Percentiles rank a stretch among this genome's conserved stretches.
These are phyloP conservation scores for Passerina amoena DNA, from an alignment of 2,113 vertebrate species.

Conservation along the genomic window DNA sequence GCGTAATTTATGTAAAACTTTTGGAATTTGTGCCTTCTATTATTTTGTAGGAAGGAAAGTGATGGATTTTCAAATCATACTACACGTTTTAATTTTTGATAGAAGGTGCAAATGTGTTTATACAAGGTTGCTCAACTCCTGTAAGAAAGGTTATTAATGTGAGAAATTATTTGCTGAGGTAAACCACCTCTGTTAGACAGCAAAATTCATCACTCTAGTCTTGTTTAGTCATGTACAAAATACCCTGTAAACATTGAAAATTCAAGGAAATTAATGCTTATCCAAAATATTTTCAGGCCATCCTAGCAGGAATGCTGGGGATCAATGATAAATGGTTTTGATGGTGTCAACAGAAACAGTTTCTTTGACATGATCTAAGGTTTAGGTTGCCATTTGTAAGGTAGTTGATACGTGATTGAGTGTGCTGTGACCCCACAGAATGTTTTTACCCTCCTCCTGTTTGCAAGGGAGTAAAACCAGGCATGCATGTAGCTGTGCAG, in stretches of 20 bases:
- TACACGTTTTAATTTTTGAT: conserved; percentile 69
- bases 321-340: background rate
- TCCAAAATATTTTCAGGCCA: conserved; percentile 16
- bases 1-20: background rate
- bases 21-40: conserved; percentile 35
- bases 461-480: background rate
- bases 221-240: conserved; percentile 55
- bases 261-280: conserved; percentile 25
- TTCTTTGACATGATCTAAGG: background rate
- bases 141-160: conserved; percentile 62
- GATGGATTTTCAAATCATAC: conserved; percentile 54
- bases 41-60: conserved; percentile 19
- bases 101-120: conserved; percentile 54
- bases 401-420: fast-evolving
- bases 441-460: background rate
- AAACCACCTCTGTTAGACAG: conserved; percentile 59
- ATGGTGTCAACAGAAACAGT: background rate
- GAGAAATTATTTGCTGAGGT: conserved; percentile 71
- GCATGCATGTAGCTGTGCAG: background rate
- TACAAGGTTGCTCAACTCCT: conserved; percentile 56
- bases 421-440: background rate
- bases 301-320: background rate
- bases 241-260: background rate
- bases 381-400: background rate
- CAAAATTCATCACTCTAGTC: conserved; percentile 65